Evolutionary conservation across 2,888 invertebrate genomes (phyloP).

Genomic region (Erebia ligea): DNA sequence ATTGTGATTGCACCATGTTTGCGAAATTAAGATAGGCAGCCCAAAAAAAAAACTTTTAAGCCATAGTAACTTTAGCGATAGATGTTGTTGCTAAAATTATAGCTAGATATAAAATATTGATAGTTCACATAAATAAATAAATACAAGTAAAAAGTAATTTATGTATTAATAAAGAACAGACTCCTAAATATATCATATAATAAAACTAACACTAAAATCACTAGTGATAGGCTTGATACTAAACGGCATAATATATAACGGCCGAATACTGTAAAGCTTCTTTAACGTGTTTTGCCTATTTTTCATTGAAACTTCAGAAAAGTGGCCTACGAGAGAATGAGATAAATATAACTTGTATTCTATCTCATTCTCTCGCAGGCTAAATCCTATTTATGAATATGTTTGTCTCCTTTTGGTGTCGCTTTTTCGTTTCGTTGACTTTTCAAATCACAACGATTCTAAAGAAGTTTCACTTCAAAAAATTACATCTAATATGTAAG

Average conservation of each 20-base stretch:
- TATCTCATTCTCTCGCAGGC: too few relatives aligned
- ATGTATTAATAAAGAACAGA: background rate
- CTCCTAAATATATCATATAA: conserved; percentile 3
- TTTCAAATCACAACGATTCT: too few relatives aligned
- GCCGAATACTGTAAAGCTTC: background rate
- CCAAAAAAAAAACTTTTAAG: conserved; percentile 18
- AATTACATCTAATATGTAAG: background rate
- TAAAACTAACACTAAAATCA: conserved; percentile 39
- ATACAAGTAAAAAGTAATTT: conserved; percentile 2
- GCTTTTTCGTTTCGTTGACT: too few relatives aligned
- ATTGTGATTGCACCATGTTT: background rate
- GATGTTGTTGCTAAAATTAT: background rate
- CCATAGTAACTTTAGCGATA: background rate
- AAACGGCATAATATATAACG: conserved; percentile 21
- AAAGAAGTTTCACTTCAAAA: background rate
- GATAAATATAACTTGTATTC: too few relatives aligned
- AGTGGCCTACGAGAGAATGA: too few relatives aligned
- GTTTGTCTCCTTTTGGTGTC: too few relatives aligned
- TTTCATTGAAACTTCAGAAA: too few relatives aligned
- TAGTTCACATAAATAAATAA: background rate
- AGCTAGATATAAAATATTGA: background rate
- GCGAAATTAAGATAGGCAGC: too few relatives aligned
- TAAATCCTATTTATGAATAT: too few relatives aligned
- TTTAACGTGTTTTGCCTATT: too few relatives aligned
- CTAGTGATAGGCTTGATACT: conserved; percentile 76